A percentile compares a stretch with the other conserved stretches of the same genome.
Conservation (phyloP, 2,113 vertebrate genomes). For the Calyptommatus sinebrachiatus region DNA sequence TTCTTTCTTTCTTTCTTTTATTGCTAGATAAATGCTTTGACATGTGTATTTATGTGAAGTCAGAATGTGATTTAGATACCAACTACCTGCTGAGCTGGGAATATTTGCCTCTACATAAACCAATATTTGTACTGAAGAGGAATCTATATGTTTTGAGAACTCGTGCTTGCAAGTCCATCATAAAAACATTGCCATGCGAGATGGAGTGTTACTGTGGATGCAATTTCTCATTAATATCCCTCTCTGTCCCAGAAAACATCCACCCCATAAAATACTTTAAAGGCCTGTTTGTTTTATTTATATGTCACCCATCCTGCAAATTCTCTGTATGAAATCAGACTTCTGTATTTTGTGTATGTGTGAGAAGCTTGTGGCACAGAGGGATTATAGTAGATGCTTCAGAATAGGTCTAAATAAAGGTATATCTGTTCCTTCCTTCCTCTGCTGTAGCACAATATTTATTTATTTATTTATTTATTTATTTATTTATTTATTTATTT, state of each 20-base stretch:
- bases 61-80: constrained; percentile 66
- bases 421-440: too few species aligned
- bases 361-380: too few species aligned
- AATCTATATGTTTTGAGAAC: constrained; percentile 57
- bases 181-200: constrained; percentile 47
- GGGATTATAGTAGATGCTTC: too few species aligned
- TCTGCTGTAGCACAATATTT: too few species aligned
- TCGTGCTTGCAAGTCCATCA: constrained; percentile 41
- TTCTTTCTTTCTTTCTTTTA: constrained; percentile 64
- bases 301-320: too few species aligned
- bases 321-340: too few species aligned
- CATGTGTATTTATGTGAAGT: constrained; percentile 61
- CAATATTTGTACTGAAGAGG: constrained; percentile 57
- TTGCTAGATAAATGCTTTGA: constrained; percentile 68
- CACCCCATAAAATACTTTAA: too few species aligned
- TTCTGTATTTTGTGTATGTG: too few species aligned
- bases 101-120: constrained; percentile 61
- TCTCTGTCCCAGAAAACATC: neutral
- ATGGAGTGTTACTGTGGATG: constrained; percentile 36
- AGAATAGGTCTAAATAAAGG: too few species aligned
- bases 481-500: too few species aligned
- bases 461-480: too few species aligned
- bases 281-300: too few species aligned
- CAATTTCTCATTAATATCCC: constrained; percentile 49
- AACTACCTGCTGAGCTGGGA: constrained; percentile 66